Conservation (phyloP, 37 sponge, comb jelly and placozoan species). For the Trichoplax adhaerens region DNA sequence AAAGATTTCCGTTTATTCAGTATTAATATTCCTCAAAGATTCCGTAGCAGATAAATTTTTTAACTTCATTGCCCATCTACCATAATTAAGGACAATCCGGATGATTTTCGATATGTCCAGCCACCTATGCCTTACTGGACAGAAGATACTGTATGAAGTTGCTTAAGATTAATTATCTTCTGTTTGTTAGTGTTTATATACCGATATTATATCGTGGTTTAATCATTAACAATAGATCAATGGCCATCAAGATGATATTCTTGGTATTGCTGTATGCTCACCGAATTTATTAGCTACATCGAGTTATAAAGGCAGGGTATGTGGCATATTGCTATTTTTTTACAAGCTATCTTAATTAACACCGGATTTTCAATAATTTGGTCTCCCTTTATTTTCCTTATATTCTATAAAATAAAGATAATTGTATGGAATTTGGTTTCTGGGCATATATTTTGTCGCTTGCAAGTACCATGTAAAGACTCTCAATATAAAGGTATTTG, state of each 20-base stretch:
- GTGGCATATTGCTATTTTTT: background rate
- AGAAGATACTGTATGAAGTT: conserved; percentile 7
- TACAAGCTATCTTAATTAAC: too few relatives aligned
- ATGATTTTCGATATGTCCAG: conserved; percentile 10
- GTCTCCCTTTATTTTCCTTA: background rate
- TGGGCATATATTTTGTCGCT: conserved; percentile 28
- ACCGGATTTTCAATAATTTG: too few relatives aligned
- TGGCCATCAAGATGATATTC: conserved; percentile 55
- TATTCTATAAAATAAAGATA: conserved; percentile 15
- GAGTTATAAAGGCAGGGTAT: conserved; percentile 78
- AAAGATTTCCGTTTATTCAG: too few relatives aligned
- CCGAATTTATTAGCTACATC: conserved; percentile 61
- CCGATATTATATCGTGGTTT: background rate
- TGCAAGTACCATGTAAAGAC: conserved; percentile 21
- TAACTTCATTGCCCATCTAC: too few relatives aligned
- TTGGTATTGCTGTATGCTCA: conserved; percentile 44
- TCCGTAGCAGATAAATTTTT: too few relatives aligned
- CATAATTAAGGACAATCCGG: conserved; percentile 5
- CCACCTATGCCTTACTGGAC: conserved; percentile 10
- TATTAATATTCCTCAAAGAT: too few relatives aligned
- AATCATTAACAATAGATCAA: conserved; percentile 12
- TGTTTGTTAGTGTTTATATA: background rate
- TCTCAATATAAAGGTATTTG: background rate
- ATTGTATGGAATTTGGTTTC: conserved; percentile 58
- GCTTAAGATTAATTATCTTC: background rate